Conservation (phyloP, 2,113 vertebrate species). For the Cacatua alba region DNA sequence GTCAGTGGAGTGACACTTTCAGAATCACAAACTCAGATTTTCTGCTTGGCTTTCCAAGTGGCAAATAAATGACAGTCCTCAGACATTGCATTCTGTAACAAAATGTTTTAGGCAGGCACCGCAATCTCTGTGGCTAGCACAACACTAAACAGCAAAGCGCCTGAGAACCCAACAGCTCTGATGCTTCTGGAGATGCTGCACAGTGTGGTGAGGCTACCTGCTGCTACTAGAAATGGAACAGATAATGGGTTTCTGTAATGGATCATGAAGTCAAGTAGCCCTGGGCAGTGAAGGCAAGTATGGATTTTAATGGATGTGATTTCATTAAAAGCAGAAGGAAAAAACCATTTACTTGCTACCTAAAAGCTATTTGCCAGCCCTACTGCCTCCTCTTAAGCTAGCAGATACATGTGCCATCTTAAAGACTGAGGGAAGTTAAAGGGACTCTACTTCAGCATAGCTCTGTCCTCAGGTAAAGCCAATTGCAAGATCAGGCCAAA, state of each 20-base stretch:
- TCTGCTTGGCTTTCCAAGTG: background rate
- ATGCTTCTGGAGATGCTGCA: background rate
- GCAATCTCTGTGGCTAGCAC: background rate
- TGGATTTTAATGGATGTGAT: fast-evolving
- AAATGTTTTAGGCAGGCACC: background rate
- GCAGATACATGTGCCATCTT: background rate
- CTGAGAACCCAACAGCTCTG: background rate
- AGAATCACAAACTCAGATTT: background rate
- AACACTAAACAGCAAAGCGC: background rate
- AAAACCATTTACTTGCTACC: background rate
- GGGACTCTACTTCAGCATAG: background rate
- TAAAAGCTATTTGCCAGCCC: background rate
- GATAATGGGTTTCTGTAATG: constrained; percentile 8
- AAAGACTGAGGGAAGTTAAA: background rate
- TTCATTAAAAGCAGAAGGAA: background rate
- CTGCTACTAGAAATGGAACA: background rate
- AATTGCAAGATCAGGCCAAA: background rate
- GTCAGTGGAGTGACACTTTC: background rate
- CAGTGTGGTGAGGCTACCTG: background rate
- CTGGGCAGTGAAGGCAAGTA: background rate
- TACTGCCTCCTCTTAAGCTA: background rate
- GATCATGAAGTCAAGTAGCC: background rate
- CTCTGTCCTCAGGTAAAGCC: background rate
- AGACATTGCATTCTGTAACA: background rate
- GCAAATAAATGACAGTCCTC: background rate